These are phyloP conservation scores for Trissolcus brochymenae DNA, from an alignment of 2,888 invertebrate species.

Conservation along the genomic window DNA sequence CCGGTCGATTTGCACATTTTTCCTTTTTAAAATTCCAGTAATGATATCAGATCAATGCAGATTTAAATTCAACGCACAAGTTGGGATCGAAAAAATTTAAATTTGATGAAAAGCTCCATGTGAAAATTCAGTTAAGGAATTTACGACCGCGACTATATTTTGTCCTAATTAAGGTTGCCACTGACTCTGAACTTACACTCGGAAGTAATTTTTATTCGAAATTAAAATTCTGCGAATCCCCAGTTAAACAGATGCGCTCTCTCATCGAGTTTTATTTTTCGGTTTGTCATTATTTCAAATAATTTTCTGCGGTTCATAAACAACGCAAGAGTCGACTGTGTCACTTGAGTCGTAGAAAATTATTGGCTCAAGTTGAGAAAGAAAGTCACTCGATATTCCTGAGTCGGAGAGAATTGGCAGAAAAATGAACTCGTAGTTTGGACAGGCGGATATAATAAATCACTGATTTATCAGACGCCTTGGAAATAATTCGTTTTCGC, in stretches of 20 bases:
- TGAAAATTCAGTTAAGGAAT: no score
- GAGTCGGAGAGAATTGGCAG: conserved; percentile 33
- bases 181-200: no score
- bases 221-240: no score
- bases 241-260: not conserved
- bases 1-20: conserved; percentile 26
- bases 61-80: conserved; percentile 1
- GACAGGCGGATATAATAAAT: conserved; percentile 53
- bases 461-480: conserved; percentile 56
- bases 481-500: conserved; percentile 57
- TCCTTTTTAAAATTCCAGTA: conserved; percentile 22
- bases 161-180: no score
- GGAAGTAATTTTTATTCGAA: no score
- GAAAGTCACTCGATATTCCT: conserved; percentile 40
- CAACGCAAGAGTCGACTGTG: conserved; percentile 22
- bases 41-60: conserved; percentile 28
- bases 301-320: not conserved
- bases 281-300: not conserved
- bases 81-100: not conserved
- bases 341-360: conserved; percentile 33
- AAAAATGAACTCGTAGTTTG: conserved; percentile 32
- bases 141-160: no score
- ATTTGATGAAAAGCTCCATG: no score
- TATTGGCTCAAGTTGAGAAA: conserved; percentile 5
- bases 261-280: no score